These are phyloP conservation scores for Hydraecia micacea DNA, from an alignment of 2,888 invertebrate genomes.

Conservation along the genomic window DNA sequence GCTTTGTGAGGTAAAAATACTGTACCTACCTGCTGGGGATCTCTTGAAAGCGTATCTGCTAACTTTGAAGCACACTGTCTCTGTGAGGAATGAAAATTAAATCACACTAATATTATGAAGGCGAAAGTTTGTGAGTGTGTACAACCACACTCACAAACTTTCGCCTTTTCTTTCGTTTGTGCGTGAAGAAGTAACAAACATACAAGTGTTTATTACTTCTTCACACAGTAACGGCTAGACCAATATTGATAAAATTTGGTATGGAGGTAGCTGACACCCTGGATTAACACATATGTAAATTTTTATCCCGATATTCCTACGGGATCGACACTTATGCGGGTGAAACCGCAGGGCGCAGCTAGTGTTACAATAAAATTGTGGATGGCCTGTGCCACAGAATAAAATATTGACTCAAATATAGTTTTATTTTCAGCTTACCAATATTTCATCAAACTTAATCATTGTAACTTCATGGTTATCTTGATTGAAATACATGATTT, in stretches of 20 bases:
- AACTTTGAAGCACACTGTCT: constrained; percentile 58
- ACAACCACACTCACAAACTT: no score
- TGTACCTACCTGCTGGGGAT: constrained; percentile 31
- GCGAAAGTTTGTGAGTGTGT: no score
- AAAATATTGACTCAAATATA: not conserved
- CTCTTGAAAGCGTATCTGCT: constrained; percentile 69
- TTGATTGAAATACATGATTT: constrained; percentile 17
- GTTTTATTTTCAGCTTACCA: not conserved
- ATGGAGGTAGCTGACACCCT: no score
- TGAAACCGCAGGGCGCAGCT: no score
- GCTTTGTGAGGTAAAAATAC: not conserved
- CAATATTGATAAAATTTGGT: no score
- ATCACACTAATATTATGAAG: not conserved
- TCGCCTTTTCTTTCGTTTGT: no score
- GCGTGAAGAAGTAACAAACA: no score
- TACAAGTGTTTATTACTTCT: no score
- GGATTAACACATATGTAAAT: no score
- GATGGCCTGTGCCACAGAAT: constrained; percentile 15
- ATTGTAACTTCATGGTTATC: not conserved
- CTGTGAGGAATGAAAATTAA: constrained; percentile 41
- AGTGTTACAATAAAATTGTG: constrained; percentile 33
- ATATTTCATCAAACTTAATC: not conserved
- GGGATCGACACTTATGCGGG: no score
- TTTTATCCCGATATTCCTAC: no score
- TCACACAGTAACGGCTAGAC: no score